Evolutionary conservation across 2,888 invertebrate species (phyloP), one percentile per base, ranked within the genome.

Genomic region (Maniola hyperantus): DNA sequence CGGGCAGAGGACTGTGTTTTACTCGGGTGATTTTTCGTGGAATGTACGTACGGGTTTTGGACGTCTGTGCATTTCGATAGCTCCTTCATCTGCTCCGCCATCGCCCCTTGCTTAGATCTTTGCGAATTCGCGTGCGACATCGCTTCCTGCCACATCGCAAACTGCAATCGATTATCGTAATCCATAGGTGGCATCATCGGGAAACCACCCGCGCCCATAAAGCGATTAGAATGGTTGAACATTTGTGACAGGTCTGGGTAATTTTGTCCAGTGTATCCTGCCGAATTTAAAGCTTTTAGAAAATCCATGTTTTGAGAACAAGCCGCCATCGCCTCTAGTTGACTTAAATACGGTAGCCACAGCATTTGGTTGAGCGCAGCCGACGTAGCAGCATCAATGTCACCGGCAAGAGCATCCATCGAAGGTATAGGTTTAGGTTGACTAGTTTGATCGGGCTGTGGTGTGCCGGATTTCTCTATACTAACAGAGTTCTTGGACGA

Each of bases 281-380:
- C 84, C 0, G 91, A 87, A 72, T 89, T 92, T 50, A 94, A 81
- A 76, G 94, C 93, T 84, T 94, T 94, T 66, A 94, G 78, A 74
- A 94, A 91, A 62, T 95, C 95, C 71, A 93, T 85, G 74, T 91
- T 93, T 75, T 93, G 91, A 66, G 93, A 88, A 80, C 89, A 94
- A 60, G 89, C 93, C 83, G 91, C 93, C 82, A 94, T 92, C 8
- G 93, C 92, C 77, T 95, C 95, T 64, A 95, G 81, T 77, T 95
- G 95, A 74, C 92, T 93, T 53, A 95, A 78, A 77, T 96, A 96
- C 0, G 96, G 96, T 61, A 96, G 82, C 96, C 96, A 96, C 72
- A 96, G 82, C 95, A 96, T 95, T 79, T 96, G 96, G 77, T 94
- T 95, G 59, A 96, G 89, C 2, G 95, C 94, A 0, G 95, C 95